phyloP scores from a whole-genome alignment of 1,140 invertebrate genomes.

The Heliconius eleuchia region DNA sequence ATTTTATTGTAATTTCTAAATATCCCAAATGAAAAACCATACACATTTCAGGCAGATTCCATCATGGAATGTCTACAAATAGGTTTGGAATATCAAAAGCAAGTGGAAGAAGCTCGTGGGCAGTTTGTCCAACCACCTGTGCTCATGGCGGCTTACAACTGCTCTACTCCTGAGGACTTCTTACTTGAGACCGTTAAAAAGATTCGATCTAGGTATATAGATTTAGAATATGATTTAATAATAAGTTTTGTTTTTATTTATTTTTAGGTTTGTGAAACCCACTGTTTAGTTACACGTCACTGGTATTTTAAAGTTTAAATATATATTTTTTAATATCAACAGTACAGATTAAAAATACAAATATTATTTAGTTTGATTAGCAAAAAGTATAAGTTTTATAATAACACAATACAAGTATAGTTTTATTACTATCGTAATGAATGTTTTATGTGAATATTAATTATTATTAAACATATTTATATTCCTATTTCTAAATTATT shows the following conservation, averaged over 20 bases:
- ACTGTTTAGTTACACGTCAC: too few species aligned
- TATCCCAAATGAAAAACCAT: neutral
- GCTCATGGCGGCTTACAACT: slow-evolving; percentile 90
- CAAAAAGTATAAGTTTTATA: too few species aligned
- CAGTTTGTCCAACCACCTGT: slow-evolving; percentile 82
- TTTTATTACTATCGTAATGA: too few species aligned
- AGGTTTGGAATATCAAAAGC: slow-evolving; percentile 85
- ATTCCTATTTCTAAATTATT: too few species aligned
- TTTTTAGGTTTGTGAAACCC: too few species aligned
- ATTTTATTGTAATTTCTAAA: neutral
- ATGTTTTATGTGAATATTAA: too few species aligned
- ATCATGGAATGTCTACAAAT: slow-evolving; percentile 94
- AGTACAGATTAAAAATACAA: too few species aligned
- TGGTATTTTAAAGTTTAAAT: neutral
- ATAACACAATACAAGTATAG: too few species aligned
- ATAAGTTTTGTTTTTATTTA: neutral
- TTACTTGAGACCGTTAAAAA: slow-evolving; percentile 89
- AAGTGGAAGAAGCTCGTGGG: slow-evolving; percentile 78
- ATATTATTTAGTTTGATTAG: too few species aligned
- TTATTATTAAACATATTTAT: too few species aligned
- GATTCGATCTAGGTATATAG: slow-evolving; percentile 85
- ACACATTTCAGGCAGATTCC: slow-evolving; percentile 87
- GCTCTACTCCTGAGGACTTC: slow-evolving; percentile 88
- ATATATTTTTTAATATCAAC: neutral
- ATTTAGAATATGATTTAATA: neutral